Evolutionary conservation across 2,888 invertebrate genomes (phyloP).

Genomic region (Hecatera dysodea): DNA sequence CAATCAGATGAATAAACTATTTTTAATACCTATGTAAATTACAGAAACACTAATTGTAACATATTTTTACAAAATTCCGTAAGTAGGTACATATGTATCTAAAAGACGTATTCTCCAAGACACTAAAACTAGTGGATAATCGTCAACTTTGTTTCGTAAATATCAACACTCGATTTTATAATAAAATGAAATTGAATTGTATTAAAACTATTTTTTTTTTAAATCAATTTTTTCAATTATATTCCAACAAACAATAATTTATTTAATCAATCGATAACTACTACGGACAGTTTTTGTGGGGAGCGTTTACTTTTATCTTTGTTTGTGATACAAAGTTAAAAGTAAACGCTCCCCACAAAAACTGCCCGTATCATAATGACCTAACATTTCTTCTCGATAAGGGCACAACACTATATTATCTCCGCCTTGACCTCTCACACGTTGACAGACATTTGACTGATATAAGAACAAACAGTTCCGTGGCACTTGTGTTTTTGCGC

Average conservation of each 20-base stretch:
- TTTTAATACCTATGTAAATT: slow-evolving; percentile 13
- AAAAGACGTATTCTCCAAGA: too few species aligned
- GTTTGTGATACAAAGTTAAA: slow-evolving; percentile 5
- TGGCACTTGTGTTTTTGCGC: slow-evolving; percentile 22
- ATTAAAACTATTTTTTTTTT: slow-evolving; percentile 26
- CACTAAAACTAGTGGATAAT: background rate
- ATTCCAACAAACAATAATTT: slow-evolving; percentile 9
- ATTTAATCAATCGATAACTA: slow-evolving; percentile 32
- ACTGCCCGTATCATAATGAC: slow-evolving; percentile 35
- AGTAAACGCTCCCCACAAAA: slow-evolving; percentile 41
- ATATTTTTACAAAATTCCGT: background rate
- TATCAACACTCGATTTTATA: background rate
- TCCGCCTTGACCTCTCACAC: slow-evolving; percentile 63
- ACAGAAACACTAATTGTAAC: background rate
- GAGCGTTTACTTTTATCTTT: slow-evolving; percentile 12
- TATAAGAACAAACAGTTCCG: slow-evolving; percentile 44
- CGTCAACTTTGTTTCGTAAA: background rate
- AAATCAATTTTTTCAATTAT: slow-evolving; percentile 31
- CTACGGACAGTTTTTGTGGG: slow-evolving; percentile 45
- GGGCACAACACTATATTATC: slow-evolving; percentile 60
- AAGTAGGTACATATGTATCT: too few species aligned
- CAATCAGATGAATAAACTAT: background rate
- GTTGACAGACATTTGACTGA: slow-evolving; percentile 58
- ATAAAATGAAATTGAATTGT: background rate
- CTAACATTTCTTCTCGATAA: slow-evolving; percentile 59